Evolutionary conservation across 2,113 vertebrate genomes (phyloP).

Genomic region (Hemiprocne comata): DNA sequence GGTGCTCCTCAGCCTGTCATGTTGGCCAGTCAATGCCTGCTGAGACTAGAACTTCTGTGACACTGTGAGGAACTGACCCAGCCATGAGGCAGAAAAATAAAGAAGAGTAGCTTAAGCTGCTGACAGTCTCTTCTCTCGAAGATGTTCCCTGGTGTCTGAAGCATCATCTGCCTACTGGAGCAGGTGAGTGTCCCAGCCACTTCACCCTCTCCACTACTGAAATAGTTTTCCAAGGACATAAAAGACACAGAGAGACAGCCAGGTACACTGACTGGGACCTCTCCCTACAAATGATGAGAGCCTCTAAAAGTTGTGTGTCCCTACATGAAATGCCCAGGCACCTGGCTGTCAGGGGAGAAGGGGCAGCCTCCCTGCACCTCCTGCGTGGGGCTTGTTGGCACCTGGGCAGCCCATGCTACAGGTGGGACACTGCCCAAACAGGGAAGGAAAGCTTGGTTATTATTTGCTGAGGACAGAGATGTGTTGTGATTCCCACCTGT

Average conservation of each 20-base stretch:
- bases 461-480: not conserved
- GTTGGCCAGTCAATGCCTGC: not conserved
- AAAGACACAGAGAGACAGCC: not conserved
- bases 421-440: not conserved
- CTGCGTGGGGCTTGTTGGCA: not conserved
- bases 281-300: not conserved
- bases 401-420: accelerated
- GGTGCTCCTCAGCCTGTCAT: not conserved
- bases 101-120: not conserved
- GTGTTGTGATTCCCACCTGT: not conserved
- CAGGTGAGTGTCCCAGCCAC: not conserved
- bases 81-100: not conserved
- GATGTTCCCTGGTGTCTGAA: not conserved
- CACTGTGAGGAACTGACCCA: not conserved
- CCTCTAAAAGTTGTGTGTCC: not conserved
- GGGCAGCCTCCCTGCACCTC: not conserved
- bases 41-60: not conserved
- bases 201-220: not conserved
- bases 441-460: not conserved
- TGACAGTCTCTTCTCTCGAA: not conserved
- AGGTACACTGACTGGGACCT: not conserved
- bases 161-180: not conserved
- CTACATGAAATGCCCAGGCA: not conserved
- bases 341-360: not conserved
- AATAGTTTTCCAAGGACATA: not conserved